Base-by-base conservation (phyloP, 2,113 vertebrate species). In the Scomber colias region DNA sequence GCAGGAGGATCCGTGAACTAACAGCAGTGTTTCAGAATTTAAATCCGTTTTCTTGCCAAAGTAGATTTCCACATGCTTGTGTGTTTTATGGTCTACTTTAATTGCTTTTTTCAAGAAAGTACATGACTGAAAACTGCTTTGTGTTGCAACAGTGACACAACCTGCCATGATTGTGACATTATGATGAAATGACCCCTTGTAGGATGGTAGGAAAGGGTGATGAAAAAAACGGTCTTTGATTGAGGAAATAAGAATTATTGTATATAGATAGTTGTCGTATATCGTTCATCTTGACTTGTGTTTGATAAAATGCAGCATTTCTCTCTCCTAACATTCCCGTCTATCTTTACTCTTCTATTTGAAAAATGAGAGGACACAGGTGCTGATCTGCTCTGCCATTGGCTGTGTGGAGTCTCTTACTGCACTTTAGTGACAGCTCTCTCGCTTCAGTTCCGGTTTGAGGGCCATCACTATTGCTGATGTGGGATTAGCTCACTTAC, bases 401-500 rank as follows among this genome's bases (percentile, higher is more conserved):
- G 73, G 62, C 68, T 55, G 35, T 31, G 44, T 49, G 30, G 63
- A n/a, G 77, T 55, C 63, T 53, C 61, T 51, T 21, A 13, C 40
- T 75, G 57, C 61, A 44, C 67, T 71, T 21, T 49, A 53, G 56
- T 77, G 65, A 68, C 65, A 49, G 35, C 60, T 65, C 48, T 49
- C 19, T 35, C 31, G 0, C 73, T 74, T 61, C 61, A 73, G 72
- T 63, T 59, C 27, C 62, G 68, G 72, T 24, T 46, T 16, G 46
- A 57, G 45, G 49, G 71, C 53, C 74, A 72, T 12, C 67, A 27
- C 70, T 54, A 21, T 15, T 66, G 59, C 87, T 81, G 79, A 84
- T 74, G 73, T 56, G 67, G 68, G 75, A 79, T 86, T 74, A 88
- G 75, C 77, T 86, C 72, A 77, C 81, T 84, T 24, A 50, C 77